A percentile compares a stretch with the other conserved stretches of the same genome.
Conservation (phyloP, 2,888 invertebrate species). For the Schizotus pectinicornis region DNA sequence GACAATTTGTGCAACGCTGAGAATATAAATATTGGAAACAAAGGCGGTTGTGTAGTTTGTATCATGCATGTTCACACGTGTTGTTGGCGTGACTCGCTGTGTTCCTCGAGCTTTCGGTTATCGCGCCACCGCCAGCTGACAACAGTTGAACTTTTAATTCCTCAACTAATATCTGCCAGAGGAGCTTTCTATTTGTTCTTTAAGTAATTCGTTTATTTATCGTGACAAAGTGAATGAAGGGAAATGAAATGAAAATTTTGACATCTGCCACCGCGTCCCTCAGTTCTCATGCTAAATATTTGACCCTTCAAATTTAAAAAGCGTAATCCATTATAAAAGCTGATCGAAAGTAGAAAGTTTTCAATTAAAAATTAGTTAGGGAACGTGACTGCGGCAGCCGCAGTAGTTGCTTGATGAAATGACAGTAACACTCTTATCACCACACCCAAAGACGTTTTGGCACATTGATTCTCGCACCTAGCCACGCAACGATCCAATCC, state of each 20-base stretch:
- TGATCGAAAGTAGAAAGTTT: conserved; percentile 33
- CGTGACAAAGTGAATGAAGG: conserved; percentile 47
- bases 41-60: conserved; percentile 20
- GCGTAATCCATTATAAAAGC: conserved; percentile 34
- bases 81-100: conserved; percentile 25
- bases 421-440: neutral
- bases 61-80: conserved; percentile 38
- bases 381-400: conserved; percentile 9
- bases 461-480: conserved; percentile 6
- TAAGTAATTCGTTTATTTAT: conserved; percentile 48
- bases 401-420: neutral
- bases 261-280: conserved; percentile 35
- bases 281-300: conserved; percentile 47
- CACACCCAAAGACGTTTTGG: conserved; percentile 1
- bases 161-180: conserved; percentile 46
- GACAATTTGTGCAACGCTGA: neutral
- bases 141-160: conserved; percentile 50
- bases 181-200: conserved; percentile 47
- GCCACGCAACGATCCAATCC: too few relatives aligned
- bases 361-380: conserved; percentile 35
- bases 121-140: conserved; percentile 45
- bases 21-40: neutral
- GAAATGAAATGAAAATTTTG: conserved; percentile 52
- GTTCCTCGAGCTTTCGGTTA: conserved; percentile 34
- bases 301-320: conserved; percentile 41